These are phyloP conservation scores for Cheilosia impressa DNA, from an alignment of 2,888 invertebrate genomes.

Conservation along the genomic window DNA sequence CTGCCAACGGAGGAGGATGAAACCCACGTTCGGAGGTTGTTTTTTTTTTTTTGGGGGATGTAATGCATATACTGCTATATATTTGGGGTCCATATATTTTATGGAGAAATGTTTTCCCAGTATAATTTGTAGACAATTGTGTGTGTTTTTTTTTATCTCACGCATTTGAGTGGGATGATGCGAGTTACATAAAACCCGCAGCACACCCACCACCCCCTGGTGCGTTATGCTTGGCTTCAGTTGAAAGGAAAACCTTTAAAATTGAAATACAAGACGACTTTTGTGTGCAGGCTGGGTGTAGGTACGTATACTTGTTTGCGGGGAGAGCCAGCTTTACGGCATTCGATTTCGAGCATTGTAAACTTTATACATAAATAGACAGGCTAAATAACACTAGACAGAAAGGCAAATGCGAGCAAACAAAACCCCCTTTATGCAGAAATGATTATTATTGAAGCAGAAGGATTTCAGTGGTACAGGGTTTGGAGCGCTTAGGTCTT, in stretches of 20 bases:
- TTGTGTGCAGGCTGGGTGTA: not conserved
- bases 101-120: slow-evolving; percentile 39
- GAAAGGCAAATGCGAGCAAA: slow-evolving; percentile 6
- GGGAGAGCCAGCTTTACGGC: slow-evolving; percentile 1
- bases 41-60: slow-evolving; percentile 43
- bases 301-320: slow-evolving; percentile 2
- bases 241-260: slow-evolving; percentile 49
- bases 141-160: slow-evolving; percentile 20
- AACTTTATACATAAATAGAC: slow-evolving; percentile 9
- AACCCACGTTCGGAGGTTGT: slow-evolving; percentile 6
- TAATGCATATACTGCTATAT: slow-evolving; percentile 31
- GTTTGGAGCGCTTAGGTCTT: not conserved
- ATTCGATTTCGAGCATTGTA: slow-evolving; percentile 27
- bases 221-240: slow-evolving; percentile 49
- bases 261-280: slow-evolving; percentile 23
- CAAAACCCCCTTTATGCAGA: not conserved
- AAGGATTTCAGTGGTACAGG: not conserved
- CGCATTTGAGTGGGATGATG: slow-evolving; percentile 40
- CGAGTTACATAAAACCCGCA: slow-evolving; percentile 40
- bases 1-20: slow-evolving; percentile 19
- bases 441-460: slow-evolving; percentile 1
- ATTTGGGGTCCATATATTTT: slow-evolving; percentile 43
- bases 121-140: slow-evolving; percentile 63
- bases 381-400: slow-evolving; percentile 9
- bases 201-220: slow-evolving; percentile 37